Percentiles rank a stretch among this genome's conserved stretches.
phyloP scores from a whole-genome alignment of 2,113 vertebrate genomes.

The Helogale parvula region DNA sequence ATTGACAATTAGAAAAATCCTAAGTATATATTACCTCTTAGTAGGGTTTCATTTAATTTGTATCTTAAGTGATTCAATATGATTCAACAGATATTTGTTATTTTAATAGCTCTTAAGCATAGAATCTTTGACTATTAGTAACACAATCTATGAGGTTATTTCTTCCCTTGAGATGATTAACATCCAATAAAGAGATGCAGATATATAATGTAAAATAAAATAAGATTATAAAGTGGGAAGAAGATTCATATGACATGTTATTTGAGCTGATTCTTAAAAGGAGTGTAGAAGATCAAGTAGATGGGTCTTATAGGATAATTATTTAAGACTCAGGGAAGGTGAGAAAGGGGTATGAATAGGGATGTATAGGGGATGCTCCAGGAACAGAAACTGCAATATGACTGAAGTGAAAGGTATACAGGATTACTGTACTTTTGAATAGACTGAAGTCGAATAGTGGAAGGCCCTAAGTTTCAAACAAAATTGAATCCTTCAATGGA shows the following conservation, averaged over 20 bases:
- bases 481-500: not conserved
- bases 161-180: not conserved
- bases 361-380: not conserved
- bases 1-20: not conserved
- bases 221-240: not conserved
- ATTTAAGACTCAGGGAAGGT: not conserved
- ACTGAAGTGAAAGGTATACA: not conserved
- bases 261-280: not conserved
- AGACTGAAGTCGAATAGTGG: not conserved
- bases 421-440: not conserved
- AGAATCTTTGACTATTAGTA: not conserved
- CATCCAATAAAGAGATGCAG: not conserved
- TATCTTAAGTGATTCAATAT: not conserved
- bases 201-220: not conserved
- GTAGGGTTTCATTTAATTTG: not conserved
- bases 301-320: not conserved
- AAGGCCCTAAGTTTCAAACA: not conserved
- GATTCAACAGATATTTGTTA: not conserved
- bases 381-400: not conserved
- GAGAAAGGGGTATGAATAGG: not conserved
- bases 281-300: not conserved
- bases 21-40: not conserved
- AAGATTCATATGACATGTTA: not conserved
- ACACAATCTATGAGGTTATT: not conserved
- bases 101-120: not conserved